Base-by-base conservation (phyloP, 2,797 vertebrate genomes). In the Lepus oiostolus region DNA sequence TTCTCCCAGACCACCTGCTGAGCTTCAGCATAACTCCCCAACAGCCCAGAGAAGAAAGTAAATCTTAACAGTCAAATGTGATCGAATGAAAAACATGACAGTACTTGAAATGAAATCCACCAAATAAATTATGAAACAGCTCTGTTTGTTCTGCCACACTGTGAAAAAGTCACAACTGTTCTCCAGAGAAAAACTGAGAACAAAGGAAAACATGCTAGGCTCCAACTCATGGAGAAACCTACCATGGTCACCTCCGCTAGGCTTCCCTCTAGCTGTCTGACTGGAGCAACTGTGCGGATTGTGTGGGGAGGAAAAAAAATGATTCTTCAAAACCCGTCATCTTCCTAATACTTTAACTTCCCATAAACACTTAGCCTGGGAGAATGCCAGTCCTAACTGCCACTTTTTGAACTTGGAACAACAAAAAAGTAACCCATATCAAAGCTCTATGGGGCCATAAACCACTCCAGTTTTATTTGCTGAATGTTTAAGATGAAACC, bases 111-210 rank as follows among this genome's bases (percentile, higher is more conserved):
- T 58, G 54, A 90, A 95, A 93, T 75, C 72, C 3, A 71, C 5
- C 19, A 75, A 84, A 68, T 88, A 89, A 76, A 28, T 60, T 85
- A 38, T 54, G 60, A 88, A 94, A 84, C 30, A 90, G 60, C 93
- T 96, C 32, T 88, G 6, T 92, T 93, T 94, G 42, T 74, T 92
- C 19, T 87, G 74, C 79, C 28, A 30, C 3, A 7, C n/a, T 90
- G 8, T 72, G 22, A 93, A 70, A n/a, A 71, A 17, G 17, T 68
- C 22, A 60, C 54, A n/a, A 1, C 77, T 92, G 85, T 85, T 52
- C 47, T 94, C 50, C 65, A 86, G 72, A 62, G 38, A 80, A 50
- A 87, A 93, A 60, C 12, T 26, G 50, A 75, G 52, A 86, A 71
- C 54, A 62, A 90, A 83, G 42, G 38, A 84, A 91, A 72, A 62